Evolutionary conservation across 2,888 invertebrate species (phyloP), one percentile per base, ranked within the genome.

Genomic region (Lycaena phlaeas): DNA sequence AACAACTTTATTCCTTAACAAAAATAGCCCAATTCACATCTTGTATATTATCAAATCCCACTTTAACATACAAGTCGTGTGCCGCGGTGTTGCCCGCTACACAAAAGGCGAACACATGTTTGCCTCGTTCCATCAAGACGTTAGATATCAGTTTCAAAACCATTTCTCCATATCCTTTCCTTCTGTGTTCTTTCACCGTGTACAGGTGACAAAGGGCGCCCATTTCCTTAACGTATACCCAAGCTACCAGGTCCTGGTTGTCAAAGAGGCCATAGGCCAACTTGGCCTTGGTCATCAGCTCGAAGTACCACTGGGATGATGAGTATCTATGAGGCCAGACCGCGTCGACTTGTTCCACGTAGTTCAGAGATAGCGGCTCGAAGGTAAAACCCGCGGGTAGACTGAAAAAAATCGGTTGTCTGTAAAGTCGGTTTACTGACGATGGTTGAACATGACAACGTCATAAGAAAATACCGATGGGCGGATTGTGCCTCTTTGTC

Each of bases 191-290:
- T 44, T 68, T 61, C 14, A 70, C 10, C 1, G 71, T 73, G 27
- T 60, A 75, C 6, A 75, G 44, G 42, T 77, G 74, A 0, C 61
- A 52, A 1, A 75, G 48, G 1, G 61, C 56, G 1, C 77, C 76
- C 30, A 50, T 54, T 52, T 74, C 70, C 14, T 63, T 68, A 5
- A 72, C 46, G 6, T 64, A 55, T 0, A 62, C 54, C 73, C 75
- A 77, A 1, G 67, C 51, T 4, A 66, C 37, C 2, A 70, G 48
- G 2, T 47, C 49, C 2, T 56, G 37, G 10, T 61, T 48, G 1
- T 53, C 40, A 39, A 57, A 69, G 2, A 77, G 57, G 1, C 71
- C 76, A 27, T 63, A 68, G 1, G 65, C 66, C 2, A 54, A 54
- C 22, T 65, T 59, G n/a, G 57, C 53, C 25, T 59, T 52, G 26